Evolutionary conservation across 2,113 vertebrate genomes (phyloP).

Genomic region (Pygoscelis antarcticus): DNA sequence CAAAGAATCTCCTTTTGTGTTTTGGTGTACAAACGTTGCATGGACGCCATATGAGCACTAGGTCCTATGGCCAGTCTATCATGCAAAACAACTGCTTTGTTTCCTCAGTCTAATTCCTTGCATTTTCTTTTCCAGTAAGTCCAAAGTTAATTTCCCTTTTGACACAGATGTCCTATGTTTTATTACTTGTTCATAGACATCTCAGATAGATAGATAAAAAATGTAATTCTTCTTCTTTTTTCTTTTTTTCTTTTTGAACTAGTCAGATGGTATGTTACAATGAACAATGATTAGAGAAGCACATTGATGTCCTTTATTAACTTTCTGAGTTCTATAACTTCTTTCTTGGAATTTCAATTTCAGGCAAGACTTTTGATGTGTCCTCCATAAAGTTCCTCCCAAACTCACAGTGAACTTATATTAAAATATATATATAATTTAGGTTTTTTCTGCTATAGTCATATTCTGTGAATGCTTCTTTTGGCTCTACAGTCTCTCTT

Average conservation of each 20-base stretch:
- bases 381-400: not conserved
- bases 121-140: not conserved
- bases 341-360: not conserved
- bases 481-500: not conserved
- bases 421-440: not conserved
- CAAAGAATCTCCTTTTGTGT: not conserved
- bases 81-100: not conserved
- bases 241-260: not conserved
- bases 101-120: not conserved
- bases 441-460: not conserved
- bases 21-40: not conserved
- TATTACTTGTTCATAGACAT: not conserved
- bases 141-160: not conserved
- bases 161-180: not conserved
- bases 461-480: not conserved
- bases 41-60: not conserved
- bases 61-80: not conserved
- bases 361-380: not conserved
- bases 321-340: not conserved
- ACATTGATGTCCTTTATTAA: not conserved
- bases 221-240: rapidly evolving
- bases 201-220: not conserved
- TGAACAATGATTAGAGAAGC: not conserved
- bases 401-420: not conserved
- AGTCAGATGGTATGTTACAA: not conserved